A percentile compares a stretch with the other conserved stretches of the same genome.
These are phyloP conservation scores for Tricholauxania praeusta DNA, from an alignment of 2,888 invertebrate species.

Conservation along the genomic window DNA sequence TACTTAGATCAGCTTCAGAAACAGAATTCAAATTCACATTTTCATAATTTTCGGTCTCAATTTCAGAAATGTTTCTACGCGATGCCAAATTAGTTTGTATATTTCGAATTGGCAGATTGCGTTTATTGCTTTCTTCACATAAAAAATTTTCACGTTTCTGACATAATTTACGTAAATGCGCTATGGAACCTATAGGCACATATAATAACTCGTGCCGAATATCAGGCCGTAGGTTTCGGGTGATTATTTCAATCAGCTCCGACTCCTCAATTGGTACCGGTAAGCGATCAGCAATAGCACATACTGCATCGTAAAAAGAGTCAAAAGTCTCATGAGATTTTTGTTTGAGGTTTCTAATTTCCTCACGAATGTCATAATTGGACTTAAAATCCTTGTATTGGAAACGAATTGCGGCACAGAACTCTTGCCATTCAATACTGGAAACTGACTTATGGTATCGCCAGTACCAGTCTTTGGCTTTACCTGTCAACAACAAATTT, in stretches of 20 bases:
- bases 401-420: slow-evolving; percentile 21
- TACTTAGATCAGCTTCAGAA: too few species aligned
- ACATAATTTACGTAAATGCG: slow-evolving; percentile 35
- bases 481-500: slow-evolving; percentile 23
- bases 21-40: too few species aligned
- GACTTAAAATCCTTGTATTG: slow-evolving; percentile 4
- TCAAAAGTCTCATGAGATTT: background rate
- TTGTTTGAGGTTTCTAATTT: background rate
- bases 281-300: background rate
- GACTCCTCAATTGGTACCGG: background rate
- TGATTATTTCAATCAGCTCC: background rate
- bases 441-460: slow-evolving; percentile 27
- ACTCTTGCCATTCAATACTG: background rate
- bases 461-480: slow-evolving; percentile 29
- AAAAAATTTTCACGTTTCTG: slow-evolving; percentile 36
- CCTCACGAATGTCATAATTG: slow-evolving; percentile 6
- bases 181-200: slow-evolving; percentile 29
- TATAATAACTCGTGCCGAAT: slow-evolving; percentile 33
- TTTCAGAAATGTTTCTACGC: too few species aligned
- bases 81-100: too few species aligned
- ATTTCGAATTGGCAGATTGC: slow-evolving; percentile 1
- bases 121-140: slow-evolving; percentile 23
- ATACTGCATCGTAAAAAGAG: background rate
- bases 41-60: too few species aligned
- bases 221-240: background rate